Evolutionary conservation across 2,888 invertebrate species (phyloP).

Genomic region (Spilarctia lutea): DNA sequence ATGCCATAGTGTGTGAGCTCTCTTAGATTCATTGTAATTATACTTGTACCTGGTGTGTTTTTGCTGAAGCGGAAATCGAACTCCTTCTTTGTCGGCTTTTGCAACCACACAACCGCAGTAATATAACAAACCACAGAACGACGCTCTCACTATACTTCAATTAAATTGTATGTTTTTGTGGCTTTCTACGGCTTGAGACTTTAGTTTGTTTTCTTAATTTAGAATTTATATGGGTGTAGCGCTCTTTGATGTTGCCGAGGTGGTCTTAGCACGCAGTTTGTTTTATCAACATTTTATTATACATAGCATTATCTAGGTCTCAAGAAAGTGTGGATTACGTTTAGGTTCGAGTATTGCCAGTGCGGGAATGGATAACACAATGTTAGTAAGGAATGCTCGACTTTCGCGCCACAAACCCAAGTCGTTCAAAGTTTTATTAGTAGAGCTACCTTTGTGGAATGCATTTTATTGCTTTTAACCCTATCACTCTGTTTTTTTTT

Average conservation of each 20-base stretch:
- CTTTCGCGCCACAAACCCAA: not conserved
- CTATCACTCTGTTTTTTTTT: too few relatives aligned
- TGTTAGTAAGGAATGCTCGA: not conserved
- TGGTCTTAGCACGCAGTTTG: not conserved
- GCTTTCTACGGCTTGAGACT: slow-evolving; percentile 1
- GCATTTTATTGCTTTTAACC: not conserved
- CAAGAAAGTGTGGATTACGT: not conserved
- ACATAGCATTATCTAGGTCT: not conserved
- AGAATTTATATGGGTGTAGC: slow-evolving; percentile 6
- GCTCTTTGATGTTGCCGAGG: not conserved
- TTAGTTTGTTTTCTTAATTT: slow-evolving; percentile 19
- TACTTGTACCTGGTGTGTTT: slow-evolving; percentile 38
- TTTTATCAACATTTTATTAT: not conserved
- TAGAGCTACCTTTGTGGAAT: not conserved
- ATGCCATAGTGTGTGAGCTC: not conserved
- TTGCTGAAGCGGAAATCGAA: slow-evolving; percentile 43
- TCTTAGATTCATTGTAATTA: slow-evolving; percentile 30
- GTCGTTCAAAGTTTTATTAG: not conserved
- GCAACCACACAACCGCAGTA: slow-evolving; percentile 31
- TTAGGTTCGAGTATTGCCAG: not conserved
- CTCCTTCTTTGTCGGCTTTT: slow-evolving; percentile 43
- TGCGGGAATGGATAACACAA: not conserved
- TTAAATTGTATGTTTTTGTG: slow-evolving; percentile 21
- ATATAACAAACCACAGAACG: slow-evolving; percentile 42
- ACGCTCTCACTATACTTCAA: slow-evolving; percentile 8